Evolutionary conservation across 2,888 invertebrate species (phyloP), one percentile per base, ranked within the genome.

Genomic region (Xestia sexstrigata): DNA sequence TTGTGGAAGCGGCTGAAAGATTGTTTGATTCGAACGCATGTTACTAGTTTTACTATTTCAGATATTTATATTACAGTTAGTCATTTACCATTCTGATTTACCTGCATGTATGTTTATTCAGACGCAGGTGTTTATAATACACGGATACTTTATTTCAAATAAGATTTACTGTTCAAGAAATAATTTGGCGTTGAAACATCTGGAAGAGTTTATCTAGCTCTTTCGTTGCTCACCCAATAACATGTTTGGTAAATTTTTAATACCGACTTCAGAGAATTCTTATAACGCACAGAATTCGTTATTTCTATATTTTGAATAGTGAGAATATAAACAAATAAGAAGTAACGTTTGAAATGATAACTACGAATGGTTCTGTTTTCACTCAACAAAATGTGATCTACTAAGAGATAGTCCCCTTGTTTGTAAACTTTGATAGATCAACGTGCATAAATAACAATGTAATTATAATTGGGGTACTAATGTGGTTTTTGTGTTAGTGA

Each of bases 81-180:
- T 96, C 95, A 95, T 96, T 96, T 94, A 95, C 92, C 95, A 95
- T 96, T 96, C 96, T 95, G 95, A 96, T 96, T 96, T 96, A 96
- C 96, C 94, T 95, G 94, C 90, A 89, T 93, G 94, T 94, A 91
- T 95, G 95, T 96, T 96, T 95, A 94, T 94, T 93, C 95, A 94
- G 95, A 95, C 91, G 92, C 93, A 91, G 88, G 89, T 96, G 96
- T 96, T 96, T 96, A 94, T 95, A 95, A 96, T 96, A 95, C 94
- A 94, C 91, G 92, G 91, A 93, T 95, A 94, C 94, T 94, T 95
- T 94, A 94, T 95, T 94, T 94, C 92, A 94, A 95, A 95, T 95
- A 93, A 95, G 94, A 96, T 95, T 95, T 94, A 95, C 93, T 89
- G 92, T 88, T 92, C 89, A 91, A 91, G 92, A 94, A 95, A 95